These are phyloP conservation scores for Orchesella flavescens DNA, from an alignment of 2,888 invertebrate species.

Conservation along the genomic window DNA sequence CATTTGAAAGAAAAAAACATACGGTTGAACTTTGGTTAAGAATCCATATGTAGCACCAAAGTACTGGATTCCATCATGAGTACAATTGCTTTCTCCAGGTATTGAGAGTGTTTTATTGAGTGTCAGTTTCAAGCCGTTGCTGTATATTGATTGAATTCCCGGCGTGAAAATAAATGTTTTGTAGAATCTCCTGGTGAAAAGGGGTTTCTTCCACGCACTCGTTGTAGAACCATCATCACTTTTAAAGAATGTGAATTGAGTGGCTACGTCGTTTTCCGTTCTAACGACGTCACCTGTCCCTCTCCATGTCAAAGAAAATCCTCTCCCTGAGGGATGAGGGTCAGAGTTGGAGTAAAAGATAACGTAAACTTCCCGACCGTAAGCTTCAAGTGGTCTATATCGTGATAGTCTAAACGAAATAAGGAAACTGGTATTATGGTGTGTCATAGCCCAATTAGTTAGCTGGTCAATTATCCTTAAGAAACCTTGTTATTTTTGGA, in stretches of 20 bases:
- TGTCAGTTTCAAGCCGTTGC: slow-evolving; percentile 30
- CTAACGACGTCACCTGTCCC: background rate
- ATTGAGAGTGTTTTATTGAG: slow-evolving; percentile 38
- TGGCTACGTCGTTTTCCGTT: slow-evolving; percentile 22
- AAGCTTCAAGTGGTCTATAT: slow-evolving; percentile 25
- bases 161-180: slow-evolving; percentile 41
- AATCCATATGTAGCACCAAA: too few relatives aligned
- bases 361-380: slow-evolving; percentile 34
- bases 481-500: background rate
- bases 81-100: too few relatives aligned
- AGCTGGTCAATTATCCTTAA: background rate
- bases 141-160: background rate
- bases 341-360: slow-evolving; percentile 42
- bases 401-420: slow-evolving; percentile 1
- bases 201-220: background rate
- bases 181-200: slow-evolving; percentile 11
- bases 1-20: too few relatives aligned
- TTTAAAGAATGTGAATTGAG: slow-evolving; percentile 21
- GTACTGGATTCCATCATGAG: too few relatives aligned
- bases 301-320: slow-evolving; percentile 36
- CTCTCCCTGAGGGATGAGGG: slow-evolving; percentile 19
- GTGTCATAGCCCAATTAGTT: too few relatives aligned
- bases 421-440: background rate
- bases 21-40: too few relatives aligned
- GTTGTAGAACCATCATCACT: slow-evolving; percentile 4